Base-by-base conservation (phyloP, 64 coral and sea anemone genomes). In the Pocillopora verrucosa region DNA sequence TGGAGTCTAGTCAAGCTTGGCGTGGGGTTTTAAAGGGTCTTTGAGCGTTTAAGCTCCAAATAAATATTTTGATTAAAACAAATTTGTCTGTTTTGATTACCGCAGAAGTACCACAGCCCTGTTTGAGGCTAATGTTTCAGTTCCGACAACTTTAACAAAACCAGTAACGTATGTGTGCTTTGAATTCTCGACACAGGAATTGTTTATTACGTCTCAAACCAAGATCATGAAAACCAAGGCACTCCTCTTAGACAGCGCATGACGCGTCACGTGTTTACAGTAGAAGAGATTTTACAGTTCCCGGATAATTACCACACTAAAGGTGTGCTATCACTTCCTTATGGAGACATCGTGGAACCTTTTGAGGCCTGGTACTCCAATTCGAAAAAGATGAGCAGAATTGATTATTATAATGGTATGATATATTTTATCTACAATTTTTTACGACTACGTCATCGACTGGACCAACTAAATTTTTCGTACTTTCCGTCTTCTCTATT, bases 311-410 rank as follows among this genome's bases (percentile, higher is more conserved):
- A 99, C 25, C 91, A 99, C 86, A 88, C 97, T 35, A 91, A 77
- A 78, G 97, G 97, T 16, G 89, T 95, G 15, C 38, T 99, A 13
- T 99, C 97, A 45, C 84, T 99, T 59, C 97, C 97, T 13, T 99
- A 99, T 77, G 97, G 97, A 59, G 93, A 99, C 61, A 99, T 99
- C 20, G 91, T 95, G 73, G 97, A 99, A 60, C 93, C 97, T n/a
- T 99, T 99, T 74, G 97, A 99, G 65, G 97, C 92, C 45, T 99
- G 97, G 97, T 94, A 93, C 74, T 93, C 97, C 51, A 94, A 83
- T 7, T 73, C 85, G 13, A 91, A 85, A n/a, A 89, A 94, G 58
- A 99, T 99, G 97, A 99, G 97, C 80, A 99, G 97, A 63, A 95
- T 99, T 68, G 97, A 99, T 59, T 99, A 99, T 51, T 99, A 99